Percentiles rank a stretch among this genome's conserved stretches.
These are phyloP conservation scores for Aix galericulata DNA, from an alignment of 2,113 vertebrate genomes.

Conservation along the genomic window DNA sequence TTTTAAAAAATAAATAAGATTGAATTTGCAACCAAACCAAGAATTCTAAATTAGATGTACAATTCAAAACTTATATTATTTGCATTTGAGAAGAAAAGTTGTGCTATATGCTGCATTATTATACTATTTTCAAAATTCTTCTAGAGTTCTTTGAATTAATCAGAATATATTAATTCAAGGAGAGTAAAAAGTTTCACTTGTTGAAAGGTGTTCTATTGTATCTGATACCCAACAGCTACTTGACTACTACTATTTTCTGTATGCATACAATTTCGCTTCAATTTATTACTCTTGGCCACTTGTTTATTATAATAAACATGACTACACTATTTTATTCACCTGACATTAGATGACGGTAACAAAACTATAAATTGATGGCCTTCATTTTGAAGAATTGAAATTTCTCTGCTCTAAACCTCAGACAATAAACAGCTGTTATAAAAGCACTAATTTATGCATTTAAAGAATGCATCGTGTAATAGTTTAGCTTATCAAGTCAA, in stretches of 20 bases:
- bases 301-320: background rate
- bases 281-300: background rate
- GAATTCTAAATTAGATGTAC: background rate
- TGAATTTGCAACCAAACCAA: background rate
- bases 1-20: background rate
- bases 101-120: conserved; percentile 20
- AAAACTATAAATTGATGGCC: background rate
- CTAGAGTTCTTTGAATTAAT: conserved; percentile 36
- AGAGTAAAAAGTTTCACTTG: background rate
- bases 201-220: background rate
- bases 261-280: background rate
- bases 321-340: background rate
- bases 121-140: background rate
- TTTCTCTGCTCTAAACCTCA: background rate
- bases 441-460: no score
- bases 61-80: background rate
- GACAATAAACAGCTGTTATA: no score
- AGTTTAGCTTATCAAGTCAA: background rate
- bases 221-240: background rate
- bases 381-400: background rate
- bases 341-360: background rate
- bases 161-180: conserved; percentile 35
- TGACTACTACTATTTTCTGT: background rate
- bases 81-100: conserved; percentile 8
- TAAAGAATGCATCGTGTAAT: no score